Evolutionary conservation across 1,140 invertebrate genomes (phyloP), one percentile per base, ranked within the genome.

Genomic region (Papilio polytes): DNA sequence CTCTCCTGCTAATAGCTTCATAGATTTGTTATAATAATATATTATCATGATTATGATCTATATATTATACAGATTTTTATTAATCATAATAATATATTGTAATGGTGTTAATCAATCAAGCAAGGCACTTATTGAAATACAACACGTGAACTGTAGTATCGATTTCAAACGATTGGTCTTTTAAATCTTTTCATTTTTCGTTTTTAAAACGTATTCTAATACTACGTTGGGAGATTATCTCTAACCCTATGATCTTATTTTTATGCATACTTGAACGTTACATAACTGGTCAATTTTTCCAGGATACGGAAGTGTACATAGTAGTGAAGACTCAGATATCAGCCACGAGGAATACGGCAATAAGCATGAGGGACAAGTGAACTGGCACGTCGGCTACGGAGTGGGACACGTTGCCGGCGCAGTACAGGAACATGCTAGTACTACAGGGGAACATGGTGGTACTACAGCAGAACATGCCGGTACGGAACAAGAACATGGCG

Each of bases 301-400:
- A 74, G 73, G 20, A 20, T 74, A 74, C 10, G 73, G 73, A 26
- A 44, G 73, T 74, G 44, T n/a, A 74, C 44, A 46, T 48, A 48
- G 73, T 44, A 74, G n/a, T 74, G 36, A 44, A 41, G 73, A 66
- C 26, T 66, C 63, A n/a, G 53, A 56, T 26, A 31, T 66, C 12
- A 66, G 22, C 22, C 63, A 66, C 63, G 63, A 66, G 63, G 63
- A 74, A 74, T 74, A 74, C 12, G 73, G 78, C n/a, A 46, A n/a
- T n/a, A 36, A 31, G 15, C 36, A 53, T 3, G 44, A 80, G 8
- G 63, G 59, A 18, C 63, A 73, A n/a, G 63, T 26, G 63, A 31
- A 66, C 12, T 66, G 63, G 63, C 41, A 72, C 44, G 74, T 9
- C 18, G 10, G 78, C 59, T 22, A 59, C 59, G 63, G 66, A 31